phyloP scores from a whole-genome alignment of 2,888 invertebrate species.

The Drosophila recens region DNA sequence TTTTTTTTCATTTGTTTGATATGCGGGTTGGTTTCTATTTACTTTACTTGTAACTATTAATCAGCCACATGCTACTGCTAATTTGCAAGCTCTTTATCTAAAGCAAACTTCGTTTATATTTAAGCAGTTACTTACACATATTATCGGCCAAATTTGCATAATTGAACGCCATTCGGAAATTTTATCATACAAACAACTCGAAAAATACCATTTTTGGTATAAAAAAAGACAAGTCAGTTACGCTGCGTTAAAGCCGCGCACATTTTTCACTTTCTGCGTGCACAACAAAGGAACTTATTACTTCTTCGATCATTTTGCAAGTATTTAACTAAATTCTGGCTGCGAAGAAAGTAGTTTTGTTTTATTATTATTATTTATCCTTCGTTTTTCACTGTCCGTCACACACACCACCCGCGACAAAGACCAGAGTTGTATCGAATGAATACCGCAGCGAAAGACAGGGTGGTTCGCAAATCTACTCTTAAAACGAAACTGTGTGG shows the following conservation, averaged over 20 bases:
- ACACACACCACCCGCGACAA: no score
- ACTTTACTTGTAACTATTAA: not conserved
- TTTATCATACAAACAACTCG: conserved; percentile 19
- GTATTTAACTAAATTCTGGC: not conserved
- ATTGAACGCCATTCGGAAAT: conserved; percentile 75
- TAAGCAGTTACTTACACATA: conserved; percentile 74
- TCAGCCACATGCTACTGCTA: not conserved
- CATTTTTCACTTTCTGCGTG: conserved; percentile 11
- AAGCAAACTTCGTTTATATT: not conserved
- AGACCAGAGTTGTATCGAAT: no score
- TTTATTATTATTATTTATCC: no score
- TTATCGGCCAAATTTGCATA: conserved; percentile 76
- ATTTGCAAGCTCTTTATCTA: no score
- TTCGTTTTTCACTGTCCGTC: no score
- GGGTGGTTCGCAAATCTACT: no score
- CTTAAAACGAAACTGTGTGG: no score
- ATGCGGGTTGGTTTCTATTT: conserved; percentile 11
- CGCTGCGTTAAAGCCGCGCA: conserved; percentile 21
- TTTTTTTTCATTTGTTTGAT: conserved; percentile 39
- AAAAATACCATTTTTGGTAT: conserved; percentile 48
- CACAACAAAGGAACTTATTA: conserved; percentile 14
- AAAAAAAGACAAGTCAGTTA: conserved; percentile 21
- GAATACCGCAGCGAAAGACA: no score
- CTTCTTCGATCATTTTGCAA: conserved; percentile 36
- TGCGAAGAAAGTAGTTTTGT: no score